phyloP scores from a whole-genome alignment of 2,888 invertebrate species.

The Cryptus armator region DNA sequence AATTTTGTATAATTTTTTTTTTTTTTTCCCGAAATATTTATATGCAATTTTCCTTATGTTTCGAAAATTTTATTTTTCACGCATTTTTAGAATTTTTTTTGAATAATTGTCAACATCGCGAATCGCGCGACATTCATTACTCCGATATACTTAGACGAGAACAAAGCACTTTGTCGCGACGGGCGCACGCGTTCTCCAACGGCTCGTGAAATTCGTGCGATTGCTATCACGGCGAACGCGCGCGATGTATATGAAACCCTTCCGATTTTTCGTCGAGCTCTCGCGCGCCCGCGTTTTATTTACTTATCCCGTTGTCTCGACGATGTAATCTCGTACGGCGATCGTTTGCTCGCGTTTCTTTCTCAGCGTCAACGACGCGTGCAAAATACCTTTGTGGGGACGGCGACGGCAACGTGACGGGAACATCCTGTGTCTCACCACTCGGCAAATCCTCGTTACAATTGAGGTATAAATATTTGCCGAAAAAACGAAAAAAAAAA shows the following conservation, averaged over 20 bases:
- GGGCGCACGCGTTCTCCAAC: constrained; percentile 36
- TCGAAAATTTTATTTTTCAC: too few species aligned
- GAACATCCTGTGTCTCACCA: constrained; percentile 1
- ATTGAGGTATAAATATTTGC: constrained; percentile 2
- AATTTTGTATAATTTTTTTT: background rate
- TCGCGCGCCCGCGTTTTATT: constrained; percentile 14
- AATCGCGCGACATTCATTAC: background rate
- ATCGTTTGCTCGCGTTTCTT: constrained; percentile 24
- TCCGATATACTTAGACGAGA: background rate
- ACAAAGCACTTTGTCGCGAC: background rate
- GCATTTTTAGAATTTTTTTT: too few species aligned
- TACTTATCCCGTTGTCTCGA: constrained; percentile 36
- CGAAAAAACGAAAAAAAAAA: background rate
- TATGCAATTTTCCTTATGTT: too few species aligned
- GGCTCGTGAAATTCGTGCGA: constrained; percentile 45
- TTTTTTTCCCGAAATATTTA: background rate
- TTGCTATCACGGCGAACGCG: constrained; percentile 8
- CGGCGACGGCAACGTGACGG: constrained; percentile 2
- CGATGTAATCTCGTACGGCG: constrained; percentile 13
- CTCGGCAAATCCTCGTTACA: constrained; percentile 17
- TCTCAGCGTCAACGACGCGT: constrained; percentile 40
- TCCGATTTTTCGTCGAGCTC: constrained; percentile 25
- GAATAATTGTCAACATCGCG: background rate
- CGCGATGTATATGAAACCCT: constrained; percentile 20
- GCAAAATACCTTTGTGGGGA: constrained; percentile 30